Percentiles rank a stretch among this genome's conserved stretches.
phyloP scores from a whole-genome alignment of 1,140 invertebrate genomes.

The Schlechtendalia chinensis region DNA sequence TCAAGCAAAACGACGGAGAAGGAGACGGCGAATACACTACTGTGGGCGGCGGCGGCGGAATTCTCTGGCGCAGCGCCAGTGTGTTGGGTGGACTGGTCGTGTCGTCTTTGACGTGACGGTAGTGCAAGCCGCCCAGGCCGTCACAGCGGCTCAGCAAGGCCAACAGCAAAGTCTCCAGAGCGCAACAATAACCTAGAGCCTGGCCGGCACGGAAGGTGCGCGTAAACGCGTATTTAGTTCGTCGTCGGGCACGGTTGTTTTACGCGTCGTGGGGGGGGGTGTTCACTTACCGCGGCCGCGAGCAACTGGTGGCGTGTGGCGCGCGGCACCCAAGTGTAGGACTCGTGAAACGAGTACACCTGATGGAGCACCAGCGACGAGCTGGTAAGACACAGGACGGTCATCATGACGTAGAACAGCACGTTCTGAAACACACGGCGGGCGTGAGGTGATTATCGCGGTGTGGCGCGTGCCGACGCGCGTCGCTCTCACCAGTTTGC shows the following conservation, averaged over 20 bases:
- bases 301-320: conserved; percentile 59
- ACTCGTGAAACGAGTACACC: conserved; percentile 64
- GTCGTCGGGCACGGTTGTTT: no score
- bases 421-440: conserved; percentile 66
- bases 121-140: conserved; percentile 57
- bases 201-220: no score
- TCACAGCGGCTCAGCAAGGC: conserved; percentile 58
- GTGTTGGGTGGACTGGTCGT: conserved; percentile 55
- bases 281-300: conserved; percentile 60
- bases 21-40: conserved; percentile 52
- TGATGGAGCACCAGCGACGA: conserved; percentile 66
- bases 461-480: no score
- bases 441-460: no score
- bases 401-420: conserved; percentile 65
- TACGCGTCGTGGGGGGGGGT: no score
- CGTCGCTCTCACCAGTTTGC: conserved; percentile 67
- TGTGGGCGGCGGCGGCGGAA: conserved; percentile 37
- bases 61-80: conserved; percentile 57
- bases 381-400: conserved; percentile 65
- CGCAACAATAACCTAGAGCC: conserved; percentile 59
- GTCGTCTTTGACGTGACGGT: conserved; percentile 59
- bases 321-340: conserved; percentile 65
- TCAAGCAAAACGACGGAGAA: conserved; percentile 51
- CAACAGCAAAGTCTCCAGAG: conserved; percentile 58
- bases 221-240: no score